phyloP scores from a whole-genome alignment of 1,140 invertebrate species.

The Panagrolaimus sp. region DNA sequence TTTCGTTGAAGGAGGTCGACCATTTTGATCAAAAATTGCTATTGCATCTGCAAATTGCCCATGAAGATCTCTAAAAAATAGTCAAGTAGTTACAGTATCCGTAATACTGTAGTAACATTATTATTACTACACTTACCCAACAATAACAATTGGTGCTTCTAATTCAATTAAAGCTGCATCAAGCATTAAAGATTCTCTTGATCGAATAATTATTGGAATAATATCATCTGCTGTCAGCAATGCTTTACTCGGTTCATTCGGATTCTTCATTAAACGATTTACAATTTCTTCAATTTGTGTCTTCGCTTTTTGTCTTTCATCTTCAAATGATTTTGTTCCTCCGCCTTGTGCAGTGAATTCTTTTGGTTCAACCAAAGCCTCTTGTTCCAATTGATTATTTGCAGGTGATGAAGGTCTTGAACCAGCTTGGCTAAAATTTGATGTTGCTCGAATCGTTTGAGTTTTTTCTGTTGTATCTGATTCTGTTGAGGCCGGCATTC shows the following conservation, averaged over 20 bases:
- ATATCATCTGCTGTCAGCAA: background rate
- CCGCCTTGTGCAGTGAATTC: no score
- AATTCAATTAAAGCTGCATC: slow-evolving; percentile 1
- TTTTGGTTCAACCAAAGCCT: no score
- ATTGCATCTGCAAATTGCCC: slow-evolving; percentile 15
- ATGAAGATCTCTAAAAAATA: slow-evolving; percentile 15
- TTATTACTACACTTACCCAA: background rate
- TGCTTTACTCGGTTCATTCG: background rate
- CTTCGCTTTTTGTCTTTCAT: background rate
- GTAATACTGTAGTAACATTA: no score
- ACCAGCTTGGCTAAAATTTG: no score
- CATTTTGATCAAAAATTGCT: slow-evolving; percentile 21
- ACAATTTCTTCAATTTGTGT: slow-evolving; percentile 1
- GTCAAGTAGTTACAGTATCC: no score
- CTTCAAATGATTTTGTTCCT: no score
- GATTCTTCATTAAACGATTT: background rate
- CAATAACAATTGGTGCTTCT: slow-evolving; percentile 1
- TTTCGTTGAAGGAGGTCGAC: slow-evolving; percentile 6
- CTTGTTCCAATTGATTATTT: no score
- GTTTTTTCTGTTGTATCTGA: no score
- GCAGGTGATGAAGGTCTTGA: no score
- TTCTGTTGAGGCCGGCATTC: no score
- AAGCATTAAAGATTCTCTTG: slow-evolving; percentile 7
- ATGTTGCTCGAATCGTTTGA: no score
- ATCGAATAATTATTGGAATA: slow-evolving; percentile 16